Evolutionary conservation across 2,888 invertebrate species (phyloP), one percentile per base, ranked within the genome.

Genomic region (Tiphia femorata): DNA sequence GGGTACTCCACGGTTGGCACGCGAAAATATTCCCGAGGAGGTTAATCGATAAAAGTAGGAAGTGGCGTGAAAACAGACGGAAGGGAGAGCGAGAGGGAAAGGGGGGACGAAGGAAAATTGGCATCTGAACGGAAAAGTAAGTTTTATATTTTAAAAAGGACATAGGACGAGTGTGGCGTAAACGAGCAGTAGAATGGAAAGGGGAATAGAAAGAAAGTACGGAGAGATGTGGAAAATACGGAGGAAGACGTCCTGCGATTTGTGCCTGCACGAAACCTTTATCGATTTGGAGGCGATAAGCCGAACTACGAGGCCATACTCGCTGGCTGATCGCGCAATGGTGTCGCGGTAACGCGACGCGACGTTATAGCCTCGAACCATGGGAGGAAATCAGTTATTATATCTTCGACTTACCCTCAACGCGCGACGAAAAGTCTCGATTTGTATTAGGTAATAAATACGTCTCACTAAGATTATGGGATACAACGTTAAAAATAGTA

Each of bases 401-500:
- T n/a, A n/a, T n/a, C n/a, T n/a, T n/a, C n/a, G n/a, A n/a, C n/a
- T 47, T 27, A 16, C 35, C 19, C 14, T 16, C 17, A 8, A 30
- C 8, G 19, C 56, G 38, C 41, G 53, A 53, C 47, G 59, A 52
- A 53, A 50, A 56, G 14, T 29, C 19, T 43, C 25, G 33, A 46
- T n/a, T n/a, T n/a, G n/a, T n/a, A n/a, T n/a, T n/a, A n/a, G n/a
- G n/a, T n/a, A n/a, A n/a, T n/a, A n/a, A n/a, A n/a, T n/a, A n/a
- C n/a, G n/a, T n/a, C n/a, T n/a, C n/a, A n/a, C n/a, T n/a, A n/a
- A n/a, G n/a, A n/a, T n/a, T n/a, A n/a, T n/a, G n/a, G n/a, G n/a
- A n/a, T n/a, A n/a, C n/a, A n/a, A n/a, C n/a, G n/a, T n/a, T n/a
- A n/a, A n/a, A n/a, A n/a, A n/a, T n/a, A n/a, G n/a, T n/a, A n/a